phyloP scores from a whole-genome alignment of 2,888 invertebrate species.

The Lamellibrachia satsuma region DNA sequence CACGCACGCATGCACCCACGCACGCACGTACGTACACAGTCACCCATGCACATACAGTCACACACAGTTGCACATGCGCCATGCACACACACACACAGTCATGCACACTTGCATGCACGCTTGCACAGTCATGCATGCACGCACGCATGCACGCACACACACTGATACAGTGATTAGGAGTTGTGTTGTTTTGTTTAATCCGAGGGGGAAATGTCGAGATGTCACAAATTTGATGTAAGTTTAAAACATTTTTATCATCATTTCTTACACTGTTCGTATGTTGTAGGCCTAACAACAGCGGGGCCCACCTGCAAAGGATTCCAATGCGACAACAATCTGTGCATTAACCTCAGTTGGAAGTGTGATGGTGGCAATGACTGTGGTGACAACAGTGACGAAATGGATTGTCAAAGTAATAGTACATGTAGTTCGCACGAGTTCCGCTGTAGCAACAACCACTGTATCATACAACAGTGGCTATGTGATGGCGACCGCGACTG shows the following conservation, averaged over 20 bases:
- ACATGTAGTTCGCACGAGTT: neutral
- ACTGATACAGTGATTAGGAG: neutral
- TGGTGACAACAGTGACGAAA: neutral
- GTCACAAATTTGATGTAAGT: neutral
- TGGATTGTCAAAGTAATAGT: neutral
- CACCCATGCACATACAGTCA: too few relatives aligned
- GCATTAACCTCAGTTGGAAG: neutral
- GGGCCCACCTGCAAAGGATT: neutral
- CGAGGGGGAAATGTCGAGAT: neutral
- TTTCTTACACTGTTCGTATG: neutral
- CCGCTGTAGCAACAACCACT: neutral
- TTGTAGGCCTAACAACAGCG: neutral
- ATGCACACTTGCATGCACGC: neutral
- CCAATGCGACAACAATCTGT: neutral
- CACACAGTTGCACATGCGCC: too few relatives aligned
- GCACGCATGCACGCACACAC: neutral
- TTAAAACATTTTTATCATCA: neutral
- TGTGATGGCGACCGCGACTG: neutral
- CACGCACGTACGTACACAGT: too few relatives aligned
- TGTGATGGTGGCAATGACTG: neutral
- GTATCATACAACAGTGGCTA: neutral
- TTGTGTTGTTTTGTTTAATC: neutral
- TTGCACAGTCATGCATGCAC: neutral
- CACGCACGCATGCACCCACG: too few relatives aligned
- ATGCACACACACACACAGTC: too few relatives aligned